Conservation (phyloP, 2,113 vertebrate species). For the Epinephelus cyanopodus region DNA sequence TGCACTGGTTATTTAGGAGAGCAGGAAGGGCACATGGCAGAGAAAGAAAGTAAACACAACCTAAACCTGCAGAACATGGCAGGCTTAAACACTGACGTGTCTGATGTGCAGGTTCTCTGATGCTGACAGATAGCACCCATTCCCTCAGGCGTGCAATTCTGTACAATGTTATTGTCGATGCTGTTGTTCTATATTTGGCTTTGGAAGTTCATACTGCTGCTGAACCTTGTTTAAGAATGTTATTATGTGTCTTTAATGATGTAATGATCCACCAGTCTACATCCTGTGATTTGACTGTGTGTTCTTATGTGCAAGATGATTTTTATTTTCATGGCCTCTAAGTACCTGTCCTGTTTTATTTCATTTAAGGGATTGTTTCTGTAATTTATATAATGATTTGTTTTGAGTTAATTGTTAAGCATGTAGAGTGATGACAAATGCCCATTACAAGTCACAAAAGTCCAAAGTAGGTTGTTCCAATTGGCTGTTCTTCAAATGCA, state of each 20-base stretch:
- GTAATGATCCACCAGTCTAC: not conserved
- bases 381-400: not conserved
- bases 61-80: not conserved
- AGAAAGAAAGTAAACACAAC: not conserved
- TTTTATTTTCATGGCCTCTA: not conserved
- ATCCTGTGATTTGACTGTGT: not conserved
- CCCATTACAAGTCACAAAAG: not conserved
- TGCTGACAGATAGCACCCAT: not conserved
- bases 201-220: not conserved
- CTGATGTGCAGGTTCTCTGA: not conserved
- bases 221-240: not conserved
- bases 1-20: slow-evolving; percentile 32
- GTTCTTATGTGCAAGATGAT: not conserved
- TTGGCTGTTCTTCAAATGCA: no score
- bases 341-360: not conserved
- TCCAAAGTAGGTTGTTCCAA: not conserved
- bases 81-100: not conserved
- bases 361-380: no score
- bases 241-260: not conserved
- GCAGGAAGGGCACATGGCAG: not conserved
- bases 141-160: not conserved
- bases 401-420: not conserved
- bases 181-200: not conserved
- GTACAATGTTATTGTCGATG: not conserved
- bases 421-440: not conserved